Percentiles rank a stretch among this genome's conserved stretches.
Evolutionary conservation across 2,888 invertebrate species (phyloP).

Genomic region (Autographa gamma): DNA sequence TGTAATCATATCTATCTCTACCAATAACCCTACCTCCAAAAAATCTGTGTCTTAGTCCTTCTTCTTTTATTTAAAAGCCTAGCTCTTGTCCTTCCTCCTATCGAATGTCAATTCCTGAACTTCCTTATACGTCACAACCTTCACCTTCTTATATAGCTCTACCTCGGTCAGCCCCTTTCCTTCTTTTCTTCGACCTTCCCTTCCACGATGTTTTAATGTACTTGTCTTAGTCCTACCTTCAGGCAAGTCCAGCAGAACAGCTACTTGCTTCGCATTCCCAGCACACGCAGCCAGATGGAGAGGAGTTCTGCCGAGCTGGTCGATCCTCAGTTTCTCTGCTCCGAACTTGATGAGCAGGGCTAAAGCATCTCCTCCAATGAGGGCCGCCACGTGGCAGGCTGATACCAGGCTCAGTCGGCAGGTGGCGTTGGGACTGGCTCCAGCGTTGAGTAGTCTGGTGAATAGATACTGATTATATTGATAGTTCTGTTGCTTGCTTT

Average conservation of each 20-base stretch:
- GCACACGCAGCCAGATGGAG: constrained; percentile 85
- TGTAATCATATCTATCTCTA: too few species aligned
- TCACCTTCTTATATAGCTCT: too few species aligned
- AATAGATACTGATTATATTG: not conserved
- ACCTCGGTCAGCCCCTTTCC: too few species aligned
- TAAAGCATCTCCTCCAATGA: constrained; percentile 78
- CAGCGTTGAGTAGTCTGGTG: constrained; percentile 79
- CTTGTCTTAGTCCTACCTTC: constrained; percentile 72
- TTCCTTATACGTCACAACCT: too few species aligned
- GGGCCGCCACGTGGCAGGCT: constrained; percentile 84
- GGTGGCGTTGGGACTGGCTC: constrained; percentile 86
- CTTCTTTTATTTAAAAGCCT: too few species aligned
- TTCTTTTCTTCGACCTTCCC: too few species aligned
- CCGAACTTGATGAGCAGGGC: constrained; percentile 79
- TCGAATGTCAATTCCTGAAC: too few species aligned
- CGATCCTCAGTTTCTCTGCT: constrained; percentile 79
- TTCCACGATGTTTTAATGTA: too few species aligned
- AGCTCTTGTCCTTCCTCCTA: too few species aligned
- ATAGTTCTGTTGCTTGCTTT: not conserved
- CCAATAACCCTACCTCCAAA: too few species aligned
- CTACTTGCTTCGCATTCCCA: constrained; percentile 81
- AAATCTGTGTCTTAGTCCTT: too few species aligned
- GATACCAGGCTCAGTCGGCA: constrained; percentile 82
- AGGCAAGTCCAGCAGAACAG: constrained; percentile 79
- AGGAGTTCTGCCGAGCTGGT: constrained; percentile 82